Evolutionary conservation across 2,113 vertebrate species (phyloP).

Genomic region (Hirundichthys speculiger): DNA sequence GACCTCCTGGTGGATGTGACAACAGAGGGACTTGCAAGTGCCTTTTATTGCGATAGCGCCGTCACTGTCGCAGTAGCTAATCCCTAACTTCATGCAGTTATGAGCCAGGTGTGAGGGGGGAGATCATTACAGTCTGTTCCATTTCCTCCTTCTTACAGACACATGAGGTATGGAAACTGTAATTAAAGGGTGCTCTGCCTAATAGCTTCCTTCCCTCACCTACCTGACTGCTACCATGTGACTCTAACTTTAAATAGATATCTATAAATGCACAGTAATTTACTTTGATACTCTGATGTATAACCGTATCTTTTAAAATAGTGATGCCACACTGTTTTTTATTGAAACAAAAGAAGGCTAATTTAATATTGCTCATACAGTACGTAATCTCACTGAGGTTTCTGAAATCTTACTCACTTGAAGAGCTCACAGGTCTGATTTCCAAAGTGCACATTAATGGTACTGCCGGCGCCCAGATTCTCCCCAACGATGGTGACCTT

Average conservation of each 20-base stretch:
- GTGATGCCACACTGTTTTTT: constrained; percentile 20
- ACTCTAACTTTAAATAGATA: constrained; percentile 67
- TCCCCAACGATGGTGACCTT: constrained; percentile 94
- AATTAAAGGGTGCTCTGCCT: constrained; percentile 67
- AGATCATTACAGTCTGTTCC: constrained; percentile 52
- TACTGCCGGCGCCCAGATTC: constrained; percentile 91
- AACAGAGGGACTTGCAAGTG: constrained; percentile 30
- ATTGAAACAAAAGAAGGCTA: constrained; percentile 1
- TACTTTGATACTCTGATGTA: constrained; percentile 15
- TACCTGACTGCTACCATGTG: constrained; percentile 55
- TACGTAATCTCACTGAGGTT: too few relatives aligned
- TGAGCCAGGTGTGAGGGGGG: constrained; percentile 34
- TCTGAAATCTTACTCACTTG: too few relatives aligned
- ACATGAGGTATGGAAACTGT: constrained; percentile 61
- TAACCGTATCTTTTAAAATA: constrained; percentile 43
- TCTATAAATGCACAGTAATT: constrained; percentile 63
- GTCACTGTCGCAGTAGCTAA: constrained; percentile 30
- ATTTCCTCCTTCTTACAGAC: constrained; percentile 49
- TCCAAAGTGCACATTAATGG: constrained; percentile 84
- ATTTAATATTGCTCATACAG: constrained; percentile 19
- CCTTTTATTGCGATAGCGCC: constrained; percentile 35
- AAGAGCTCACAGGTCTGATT: constrained; percentile 94
- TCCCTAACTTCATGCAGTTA: constrained; percentile 31
- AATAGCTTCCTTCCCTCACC: constrained; percentile 57
- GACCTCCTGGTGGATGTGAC: constrained; percentile 80